Evolutionary conservation across 2,797 vertebrate genomes (phyloP).

Genomic region (Xiphophorus birchmanni): DNA sequence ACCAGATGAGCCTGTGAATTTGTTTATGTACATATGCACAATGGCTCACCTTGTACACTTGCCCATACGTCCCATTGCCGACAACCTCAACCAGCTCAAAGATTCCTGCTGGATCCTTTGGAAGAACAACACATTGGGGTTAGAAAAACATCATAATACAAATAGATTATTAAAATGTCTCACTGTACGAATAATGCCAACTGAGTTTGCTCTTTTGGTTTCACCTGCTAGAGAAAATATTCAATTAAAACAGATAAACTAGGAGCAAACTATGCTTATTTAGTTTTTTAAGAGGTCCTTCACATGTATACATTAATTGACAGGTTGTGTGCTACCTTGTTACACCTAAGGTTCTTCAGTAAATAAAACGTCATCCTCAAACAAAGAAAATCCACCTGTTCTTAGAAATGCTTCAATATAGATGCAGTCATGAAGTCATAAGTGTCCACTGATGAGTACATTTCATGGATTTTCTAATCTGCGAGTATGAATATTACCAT

Average conservation of each 20-base stretch:
- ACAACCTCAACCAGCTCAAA: conserved; percentile 95
- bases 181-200: neutral
- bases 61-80: conserved; percentile 94
- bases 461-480: neutral
- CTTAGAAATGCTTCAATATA: conserved; percentile 19
- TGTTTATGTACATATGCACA: neutral
- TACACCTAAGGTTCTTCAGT: conserved; percentile 12
- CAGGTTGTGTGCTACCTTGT: conserved; percentile 25
- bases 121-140: conserved; percentile 19
- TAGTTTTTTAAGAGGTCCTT: conserved; percentile 24
- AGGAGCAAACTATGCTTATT: conserved; percentile 13
- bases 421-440: conserved; percentile 2
- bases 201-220: neutral
- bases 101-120: conserved; percentile 92
- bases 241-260: conserved; percentile 7
- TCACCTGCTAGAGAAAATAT: neutral
- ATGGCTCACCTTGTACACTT: conserved; percentile 91
- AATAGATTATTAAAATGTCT: neutral
- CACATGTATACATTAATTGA: conserved; percentile 30
- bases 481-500: neutral
- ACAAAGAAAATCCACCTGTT: conserved; percentile 21
- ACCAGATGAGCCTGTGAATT: neutral
- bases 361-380: conserved; percentile 8
- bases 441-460: neutral
- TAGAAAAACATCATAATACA: neutral